Conservation (phyloP, 2,888 invertebrate species). For the Neoascia interrupta region DNA sequence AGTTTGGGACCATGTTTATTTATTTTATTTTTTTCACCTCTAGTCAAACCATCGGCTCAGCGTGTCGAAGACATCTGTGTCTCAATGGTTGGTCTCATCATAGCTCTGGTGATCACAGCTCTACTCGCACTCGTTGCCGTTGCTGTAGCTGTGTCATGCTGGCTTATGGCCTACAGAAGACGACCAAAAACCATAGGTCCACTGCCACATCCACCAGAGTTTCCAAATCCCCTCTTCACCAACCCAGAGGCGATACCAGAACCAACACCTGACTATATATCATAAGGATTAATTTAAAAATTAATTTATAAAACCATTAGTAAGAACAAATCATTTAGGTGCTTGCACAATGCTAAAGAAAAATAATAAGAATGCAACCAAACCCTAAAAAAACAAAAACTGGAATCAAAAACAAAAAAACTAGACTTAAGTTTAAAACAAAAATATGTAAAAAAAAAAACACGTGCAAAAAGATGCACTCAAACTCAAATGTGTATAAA, state of each 20-base stretch:
- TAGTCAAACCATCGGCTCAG: constrained; percentile 80
- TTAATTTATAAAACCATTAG: constrained; percentile 46
- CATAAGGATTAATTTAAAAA: constrained; percentile 76
- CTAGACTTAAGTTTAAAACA: constrained; percentile 58
- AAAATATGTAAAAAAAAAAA: constrained; percentile 65
- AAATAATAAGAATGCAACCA: constrained; percentile 48
- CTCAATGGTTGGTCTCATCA: constrained; percentile 94
- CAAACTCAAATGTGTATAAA: constrained; percentile 55
- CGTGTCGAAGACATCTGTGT: constrained; percentile 93
- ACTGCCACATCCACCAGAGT: constrained; percentile 95
- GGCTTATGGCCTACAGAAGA: constrained; percentile 95
- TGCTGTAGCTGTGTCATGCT: constrained; percentile 96
- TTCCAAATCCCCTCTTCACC: constrained; percentile 95
- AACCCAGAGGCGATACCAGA: constrained; percentile 90
- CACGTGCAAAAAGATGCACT: constrained; percentile 68
- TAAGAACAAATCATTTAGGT: constrained; percentile 49
- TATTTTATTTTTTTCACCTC: no score
- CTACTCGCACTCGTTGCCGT: constrained; percentile 94
- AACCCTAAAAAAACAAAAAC: constrained; percentile 59
- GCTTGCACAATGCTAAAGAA: constrained; percentile 54
- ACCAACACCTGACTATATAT: constrained; percentile 90
- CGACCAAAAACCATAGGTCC: constrained; percentile 93
- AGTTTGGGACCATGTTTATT: neutral
- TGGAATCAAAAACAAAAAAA: constrained; percentile 30
- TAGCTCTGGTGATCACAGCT: constrained; percentile 94